These are phyloP conservation scores for Tarsius wallacei DNA, from an alignment of 2,797 vertebrate species.

Conservation along the genomic window DNA sequence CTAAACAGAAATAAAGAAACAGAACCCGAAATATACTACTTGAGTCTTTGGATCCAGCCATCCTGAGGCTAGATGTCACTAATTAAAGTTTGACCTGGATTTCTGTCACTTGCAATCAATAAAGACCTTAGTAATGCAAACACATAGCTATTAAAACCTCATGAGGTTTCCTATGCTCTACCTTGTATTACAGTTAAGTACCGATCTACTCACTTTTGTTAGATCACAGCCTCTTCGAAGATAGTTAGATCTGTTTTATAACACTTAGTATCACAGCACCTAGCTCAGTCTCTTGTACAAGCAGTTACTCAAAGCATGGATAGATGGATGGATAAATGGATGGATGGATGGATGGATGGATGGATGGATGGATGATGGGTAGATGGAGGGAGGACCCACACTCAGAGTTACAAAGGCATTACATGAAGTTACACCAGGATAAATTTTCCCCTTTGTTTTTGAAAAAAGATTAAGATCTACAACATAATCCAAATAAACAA, in stretches of 20 bases:
- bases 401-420: not conserved
- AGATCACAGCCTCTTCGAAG: slow-evolving; percentile 33
- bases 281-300: not conserved
- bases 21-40: not conserved
- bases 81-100: slow-evolving; percentile 13
- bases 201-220: not conserved
- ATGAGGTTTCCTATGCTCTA: not conserved
- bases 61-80: not conserved
- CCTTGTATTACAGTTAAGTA: not conserved
- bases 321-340: not conserved
- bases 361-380: not conserved
- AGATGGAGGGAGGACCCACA: not conserved
- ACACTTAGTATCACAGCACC: not conserved
- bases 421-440: not conserved
- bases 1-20: not conserved
- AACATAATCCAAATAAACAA: slow-evolving; percentile 49
- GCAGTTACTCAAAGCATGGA: not conserved
- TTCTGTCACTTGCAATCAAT: not conserved
- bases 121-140: slow-evolving; percentile 10
- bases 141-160: not conserved
- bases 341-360: not conserved
- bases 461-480: not conserved
- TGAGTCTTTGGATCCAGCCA: not conserved
- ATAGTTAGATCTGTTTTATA: not conserved
- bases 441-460: not conserved